Conservation (phyloP, 2,888 invertebrate genomes). For the Argyresthia albistria region DNA sequence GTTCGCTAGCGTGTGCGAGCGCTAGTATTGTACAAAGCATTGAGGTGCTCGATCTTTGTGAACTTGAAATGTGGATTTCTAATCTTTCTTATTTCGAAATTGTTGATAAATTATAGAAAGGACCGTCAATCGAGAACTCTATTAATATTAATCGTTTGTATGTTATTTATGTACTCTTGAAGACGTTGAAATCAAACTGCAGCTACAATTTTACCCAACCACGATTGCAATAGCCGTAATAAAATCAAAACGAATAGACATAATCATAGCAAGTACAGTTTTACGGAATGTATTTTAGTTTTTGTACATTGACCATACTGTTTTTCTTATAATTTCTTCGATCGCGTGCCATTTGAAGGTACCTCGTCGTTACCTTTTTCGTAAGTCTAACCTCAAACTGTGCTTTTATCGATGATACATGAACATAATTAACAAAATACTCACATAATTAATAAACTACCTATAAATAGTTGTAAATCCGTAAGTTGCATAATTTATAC, state of each 20-base stretch:
- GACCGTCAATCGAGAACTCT: background rate
- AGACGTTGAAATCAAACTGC: too few relatives aligned
- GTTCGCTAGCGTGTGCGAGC: conserved; percentile 17
- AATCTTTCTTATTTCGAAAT: background rate
- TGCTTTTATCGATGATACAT: conserved; percentile 31
- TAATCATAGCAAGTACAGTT: conserved; percentile 66
- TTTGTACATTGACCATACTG: conserved; percentile 50
- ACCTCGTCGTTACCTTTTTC: conserved; percentile 50
- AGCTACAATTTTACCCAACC: too few relatives aligned
- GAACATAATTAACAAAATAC: conserved; percentile 56
- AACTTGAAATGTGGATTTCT: background rate
- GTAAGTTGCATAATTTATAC: conserved; percentile 66
- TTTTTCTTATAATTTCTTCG: conserved; percentile 49
- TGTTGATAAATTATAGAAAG: background rate
- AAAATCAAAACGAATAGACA: conserved; percentile 39
- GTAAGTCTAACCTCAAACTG: conserved; percentile 46
- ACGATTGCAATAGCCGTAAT: background rate
- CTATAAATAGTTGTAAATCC: conserved; percentile 58
- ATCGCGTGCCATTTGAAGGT: conserved; percentile 62
- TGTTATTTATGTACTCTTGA: background rate
- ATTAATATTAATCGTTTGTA: background rate
- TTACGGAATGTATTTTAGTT: conserved; percentile 33
- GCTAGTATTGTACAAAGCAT: conserved; percentile 46
- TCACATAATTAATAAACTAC: conserved; percentile 59
- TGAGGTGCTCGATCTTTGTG: conserved; percentile 18